phyloP scores from a whole-genome alignment of 2,888 invertebrate genomes.

The Amorpha juglandis region DNA sequence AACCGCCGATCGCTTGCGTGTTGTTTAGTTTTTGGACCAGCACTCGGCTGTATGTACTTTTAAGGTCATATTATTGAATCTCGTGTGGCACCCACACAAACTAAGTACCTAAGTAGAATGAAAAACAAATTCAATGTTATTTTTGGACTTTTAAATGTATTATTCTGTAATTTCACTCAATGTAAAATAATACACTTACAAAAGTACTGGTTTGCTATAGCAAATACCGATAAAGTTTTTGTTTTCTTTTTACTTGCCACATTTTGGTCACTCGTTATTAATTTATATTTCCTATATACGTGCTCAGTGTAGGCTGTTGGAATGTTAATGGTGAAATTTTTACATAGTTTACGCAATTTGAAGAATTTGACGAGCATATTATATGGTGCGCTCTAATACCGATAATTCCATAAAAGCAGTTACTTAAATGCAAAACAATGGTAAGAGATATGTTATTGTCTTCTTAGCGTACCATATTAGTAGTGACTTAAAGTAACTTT shows the following conservation, averaged over 20 bases:
- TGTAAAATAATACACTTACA: not conserved
- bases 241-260: constrained; percentile 16
- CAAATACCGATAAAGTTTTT: not conserved
- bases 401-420: constrained; percentile 22
- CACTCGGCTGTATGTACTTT: constrained; percentile 65
- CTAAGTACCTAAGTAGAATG: constrained; percentile 21
- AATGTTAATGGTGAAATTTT: constrained; percentile 23
- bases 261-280: constrained; percentile 8
- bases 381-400: constrained; percentile 11
- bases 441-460: constrained; percentile 24
- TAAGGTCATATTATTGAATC: constrained; percentile 73
- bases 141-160: not conserved
- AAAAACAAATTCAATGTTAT: constrained; percentile 1
- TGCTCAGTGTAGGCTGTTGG: constrained; percentile 20
- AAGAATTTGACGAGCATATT: constrained; percentile 23
- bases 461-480: constrained; percentile 27
- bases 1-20: constrained; percentile 57
- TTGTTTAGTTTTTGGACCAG: constrained; percentile 66
- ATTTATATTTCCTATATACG: constrained; percentile 16
- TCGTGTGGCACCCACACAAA: constrained; percentile 55
- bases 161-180: not conserved
- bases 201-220: not conserved
- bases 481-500: constrained; percentile 34
- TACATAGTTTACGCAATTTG: constrained; percentile 15
- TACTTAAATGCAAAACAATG: constrained; percentile 23